phyloP scores from a whole-genome alignment of 2,888 invertebrate species.

The Eristalinus sepulchralis region DNA sequence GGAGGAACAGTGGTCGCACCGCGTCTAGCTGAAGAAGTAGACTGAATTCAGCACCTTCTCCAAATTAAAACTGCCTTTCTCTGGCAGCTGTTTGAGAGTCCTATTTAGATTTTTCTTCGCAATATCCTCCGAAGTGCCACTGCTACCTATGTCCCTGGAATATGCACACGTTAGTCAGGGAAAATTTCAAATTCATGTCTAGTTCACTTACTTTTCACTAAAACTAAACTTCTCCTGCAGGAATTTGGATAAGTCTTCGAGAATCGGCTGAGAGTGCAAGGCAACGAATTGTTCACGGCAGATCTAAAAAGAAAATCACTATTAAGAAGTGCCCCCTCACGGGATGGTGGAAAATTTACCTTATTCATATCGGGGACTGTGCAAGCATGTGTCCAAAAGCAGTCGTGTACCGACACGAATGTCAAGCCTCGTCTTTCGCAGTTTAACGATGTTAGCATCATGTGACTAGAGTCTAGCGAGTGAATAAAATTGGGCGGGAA shows the following conservation, averaged over 20 bases:
- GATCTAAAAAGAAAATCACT: constrained; percentile 83
- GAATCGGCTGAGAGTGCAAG: constrained; percentile 94
- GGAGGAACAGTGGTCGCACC: background rate
- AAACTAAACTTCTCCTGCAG: constrained; percentile 87
- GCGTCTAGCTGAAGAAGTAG: constrained; percentile 91
- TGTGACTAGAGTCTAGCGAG: constrained; percentile 98
- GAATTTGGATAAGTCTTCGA: constrained; percentile 91
- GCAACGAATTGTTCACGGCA: constrained; percentile 99
- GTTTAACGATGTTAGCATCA: constrained; percentile 98
- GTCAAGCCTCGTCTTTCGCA: constrained; percentile 91
- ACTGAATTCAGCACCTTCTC: constrained; percentile 88
- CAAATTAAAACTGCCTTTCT: constrained; percentile 89
- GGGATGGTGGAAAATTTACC: constrained; percentile 81
- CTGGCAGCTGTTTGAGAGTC: constrained; percentile 85
- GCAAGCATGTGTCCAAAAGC: constrained; percentile 98
- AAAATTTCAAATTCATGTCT: constrained; percentile 5
- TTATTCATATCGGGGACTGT: constrained; percentile 94
- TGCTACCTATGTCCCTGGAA: constrained; percentile 81
- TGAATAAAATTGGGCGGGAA: constrained; percentile 99
- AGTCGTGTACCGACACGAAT: constrained; percentile 99
- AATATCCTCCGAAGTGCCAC: constrained; percentile 82
- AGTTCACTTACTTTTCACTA: constrained; percentile 82
- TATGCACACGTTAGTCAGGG: background rate
- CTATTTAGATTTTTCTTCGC: constrained; percentile 85
- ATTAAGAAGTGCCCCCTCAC: background rate